phyloP scores from a whole-genome alignment of 2,888 invertebrate species.

The Drosophila subquinaria region DNA sequence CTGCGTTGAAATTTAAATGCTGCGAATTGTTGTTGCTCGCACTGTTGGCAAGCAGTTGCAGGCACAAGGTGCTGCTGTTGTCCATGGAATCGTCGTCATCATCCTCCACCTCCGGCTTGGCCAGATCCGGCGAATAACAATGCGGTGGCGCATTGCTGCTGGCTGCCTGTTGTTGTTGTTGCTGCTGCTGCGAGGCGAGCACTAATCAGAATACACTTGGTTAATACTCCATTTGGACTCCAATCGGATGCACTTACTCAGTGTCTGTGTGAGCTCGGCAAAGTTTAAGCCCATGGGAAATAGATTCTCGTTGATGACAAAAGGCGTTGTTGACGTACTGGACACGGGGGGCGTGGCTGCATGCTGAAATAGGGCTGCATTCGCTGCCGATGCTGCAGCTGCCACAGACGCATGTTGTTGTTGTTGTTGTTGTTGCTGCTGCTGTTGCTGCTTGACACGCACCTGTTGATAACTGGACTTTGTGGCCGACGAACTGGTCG shows the following conservation, averaged over 20 bases:
- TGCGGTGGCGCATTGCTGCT: constrained; percentile 55
- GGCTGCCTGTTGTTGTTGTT: constrained; percentile 64
- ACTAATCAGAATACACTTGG: constrained; percentile 53
- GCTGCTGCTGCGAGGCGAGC: constrained; percentile 80
- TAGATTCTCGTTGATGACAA: constrained; percentile 65
- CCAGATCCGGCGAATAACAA: constrained; percentile 81
- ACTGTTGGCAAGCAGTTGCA: constrained; percentile 77
- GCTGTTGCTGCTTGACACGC: constrained; percentile 73
- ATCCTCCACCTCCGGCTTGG: constrained; percentile 76
- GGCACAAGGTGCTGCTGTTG: constrained; percentile 80
- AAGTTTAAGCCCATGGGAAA: constrained; percentile 84
- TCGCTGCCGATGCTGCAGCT: constrained; percentile 83
- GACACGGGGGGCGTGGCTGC: constrained; percentile 62
- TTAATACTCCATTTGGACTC: background rate
- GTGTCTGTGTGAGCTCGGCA: constrained; percentile 84
- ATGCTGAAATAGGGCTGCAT: constrained; percentile 64
- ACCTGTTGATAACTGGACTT: constrained; percentile 72
- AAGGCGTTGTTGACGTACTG: constrained; percentile 61
- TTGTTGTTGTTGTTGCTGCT: constrained; percentile 77
- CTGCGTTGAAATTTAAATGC: constrained; percentile 80
- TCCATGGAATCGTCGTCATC: constrained; percentile 84
- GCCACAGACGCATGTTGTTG: constrained; percentile 60
- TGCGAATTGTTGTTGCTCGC: constrained; percentile 81
- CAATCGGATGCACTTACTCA: constrained; percentile 72
- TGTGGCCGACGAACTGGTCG: constrained; percentile 49